phyloP scores from a whole-genome alignment of 2,113 vertebrate genomes.

The Hemibates koningsi region DNA sequence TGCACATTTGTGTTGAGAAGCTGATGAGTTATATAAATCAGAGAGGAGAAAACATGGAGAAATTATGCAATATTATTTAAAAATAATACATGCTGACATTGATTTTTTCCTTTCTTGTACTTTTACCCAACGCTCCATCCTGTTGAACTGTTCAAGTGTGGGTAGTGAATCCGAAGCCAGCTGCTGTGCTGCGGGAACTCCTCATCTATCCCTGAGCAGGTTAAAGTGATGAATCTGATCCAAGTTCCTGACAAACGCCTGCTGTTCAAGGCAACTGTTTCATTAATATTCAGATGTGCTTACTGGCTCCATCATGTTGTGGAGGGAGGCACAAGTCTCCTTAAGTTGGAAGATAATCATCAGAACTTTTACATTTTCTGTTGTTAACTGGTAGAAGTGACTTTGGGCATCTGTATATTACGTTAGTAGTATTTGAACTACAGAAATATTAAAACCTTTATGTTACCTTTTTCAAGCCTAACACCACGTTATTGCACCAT shows the following conservation, averaged over 20 bases:
- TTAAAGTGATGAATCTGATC: slow-evolving; percentile 63
- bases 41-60: background rate
- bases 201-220: slow-evolving; percentile 44
- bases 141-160: background rate
- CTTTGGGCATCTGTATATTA: background rate
- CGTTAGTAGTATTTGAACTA: background rate
- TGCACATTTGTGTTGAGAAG: background rate
- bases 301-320: background rate
- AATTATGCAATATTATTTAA: background rate
- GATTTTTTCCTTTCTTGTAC: background rate
- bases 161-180: background rate
- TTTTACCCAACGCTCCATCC: background rate
- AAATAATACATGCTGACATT: background rate
- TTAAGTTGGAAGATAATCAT: slow-evolving; percentile 42
- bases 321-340: background rate
- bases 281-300: slow-evolving; percentile 69
- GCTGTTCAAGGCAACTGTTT: slow-evolving; percentile 62
- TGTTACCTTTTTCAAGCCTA: background rate
- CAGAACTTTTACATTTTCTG: slow-evolving; percentile 9
- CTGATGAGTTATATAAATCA: background rate
- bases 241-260: slow-evolving; percentile 63
- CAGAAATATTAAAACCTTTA: background rate
- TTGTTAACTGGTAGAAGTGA: background rate
- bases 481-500: background rate
- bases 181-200: slow-evolving; percentile 37